phyloP scores from a whole-genome alignment of 2,888 invertebrate genomes.

The Cryptocephalus moraei region DNA sequence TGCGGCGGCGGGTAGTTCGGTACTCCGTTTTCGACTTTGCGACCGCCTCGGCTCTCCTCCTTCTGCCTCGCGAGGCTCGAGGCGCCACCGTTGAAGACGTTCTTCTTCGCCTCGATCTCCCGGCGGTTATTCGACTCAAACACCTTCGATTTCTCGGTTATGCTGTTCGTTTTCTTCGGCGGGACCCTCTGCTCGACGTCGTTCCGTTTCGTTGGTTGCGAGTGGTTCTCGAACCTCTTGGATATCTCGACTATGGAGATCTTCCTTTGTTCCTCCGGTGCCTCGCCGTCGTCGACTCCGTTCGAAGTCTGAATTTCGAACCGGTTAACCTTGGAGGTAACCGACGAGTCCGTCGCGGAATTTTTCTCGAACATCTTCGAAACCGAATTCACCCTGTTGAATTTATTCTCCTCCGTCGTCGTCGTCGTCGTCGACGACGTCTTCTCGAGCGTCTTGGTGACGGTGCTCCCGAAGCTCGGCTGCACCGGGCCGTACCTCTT shows the following conservation, averaged over 20 bases:
- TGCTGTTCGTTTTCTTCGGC: conserved; percentile 14
- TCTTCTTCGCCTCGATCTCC: conserved; percentile 1
- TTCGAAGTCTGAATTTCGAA: neutral
- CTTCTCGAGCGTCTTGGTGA: conserved; percentile 22
- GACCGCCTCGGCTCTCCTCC: neutral
- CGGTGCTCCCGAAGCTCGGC: conserved; percentile 10
- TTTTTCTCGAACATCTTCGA: conserved; percentile 11
- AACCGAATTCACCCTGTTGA: conserved; percentile 9
- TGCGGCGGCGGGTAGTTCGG: neutral
- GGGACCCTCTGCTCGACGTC: neutral
- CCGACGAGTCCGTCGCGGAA: neutral
- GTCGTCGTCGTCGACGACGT: conserved; percentile 4
- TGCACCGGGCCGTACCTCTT: conserved; percentile 23
- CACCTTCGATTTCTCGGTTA: conserved; percentile 17
- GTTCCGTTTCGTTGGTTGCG: neutral
- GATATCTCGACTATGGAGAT: conserved; percentile 12
- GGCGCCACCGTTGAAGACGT: conserved; percentile 11
- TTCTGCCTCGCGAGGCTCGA: conserved; percentile 8
- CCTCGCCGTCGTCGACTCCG: neutral
- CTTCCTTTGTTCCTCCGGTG: conserved; percentile 10
- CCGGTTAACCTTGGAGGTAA: neutral
- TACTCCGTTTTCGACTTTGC: neutral
- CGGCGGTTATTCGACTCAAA: conserved; percentile 6
- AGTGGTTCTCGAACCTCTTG: conserved; percentile 14
- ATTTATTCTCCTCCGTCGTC: conserved; percentile 9